These are phyloP conservation scores for Criorhina ranunculi DNA, from an alignment of 2,888 invertebrate genomes.

Conservation along the genomic window DNA sequence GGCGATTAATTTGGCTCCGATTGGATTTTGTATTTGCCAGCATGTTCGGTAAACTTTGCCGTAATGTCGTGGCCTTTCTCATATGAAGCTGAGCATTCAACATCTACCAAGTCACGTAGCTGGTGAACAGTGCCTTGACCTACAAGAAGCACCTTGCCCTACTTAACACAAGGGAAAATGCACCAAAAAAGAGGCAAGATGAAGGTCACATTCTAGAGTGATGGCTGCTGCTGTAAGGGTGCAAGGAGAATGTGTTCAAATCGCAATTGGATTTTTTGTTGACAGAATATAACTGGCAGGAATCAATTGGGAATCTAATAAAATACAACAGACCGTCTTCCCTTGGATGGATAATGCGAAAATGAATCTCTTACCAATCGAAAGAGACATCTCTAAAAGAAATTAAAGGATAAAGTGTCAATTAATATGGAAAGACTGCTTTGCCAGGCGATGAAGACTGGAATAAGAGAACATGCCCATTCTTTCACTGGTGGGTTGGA, in stretches of 20 bases:
- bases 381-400: background rate
- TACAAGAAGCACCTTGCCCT: constrained; percentile 61
- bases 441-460: too few species aligned
- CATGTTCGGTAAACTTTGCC: constrained; percentile 66
- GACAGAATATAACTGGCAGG: constrained; percentile 51
- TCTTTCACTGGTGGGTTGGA: too few species aligned
- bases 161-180: constrained; percentile 58
- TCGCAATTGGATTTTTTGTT: constrained; percentile 60
- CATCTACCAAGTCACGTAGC: constrained; percentile 65
- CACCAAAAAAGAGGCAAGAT: constrained; percentile 33
- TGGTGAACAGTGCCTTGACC: constrained; percentile 67
- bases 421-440: too few species aligned
- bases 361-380: background rate
- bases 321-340: constrained; percentile 13
- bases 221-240: constrained; percentile 23
- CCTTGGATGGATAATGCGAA: background rate
- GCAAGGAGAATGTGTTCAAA: constrained; percentile 52
- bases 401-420: background rate
- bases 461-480: too few species aligned
- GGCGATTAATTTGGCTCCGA: constrained; percentile 68
- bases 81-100: constrained; percentile 11
- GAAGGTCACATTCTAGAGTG: constrained; percentile 47
- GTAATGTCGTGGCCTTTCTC: constrained; percentile 29
- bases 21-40: constrained; percentile 65
- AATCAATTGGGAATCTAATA: constrained; percentile 58